phyloP scores from a whole-genome alignment of 2,113 vertebrate species.

The Melanostigma gelatinosum region DNA sequence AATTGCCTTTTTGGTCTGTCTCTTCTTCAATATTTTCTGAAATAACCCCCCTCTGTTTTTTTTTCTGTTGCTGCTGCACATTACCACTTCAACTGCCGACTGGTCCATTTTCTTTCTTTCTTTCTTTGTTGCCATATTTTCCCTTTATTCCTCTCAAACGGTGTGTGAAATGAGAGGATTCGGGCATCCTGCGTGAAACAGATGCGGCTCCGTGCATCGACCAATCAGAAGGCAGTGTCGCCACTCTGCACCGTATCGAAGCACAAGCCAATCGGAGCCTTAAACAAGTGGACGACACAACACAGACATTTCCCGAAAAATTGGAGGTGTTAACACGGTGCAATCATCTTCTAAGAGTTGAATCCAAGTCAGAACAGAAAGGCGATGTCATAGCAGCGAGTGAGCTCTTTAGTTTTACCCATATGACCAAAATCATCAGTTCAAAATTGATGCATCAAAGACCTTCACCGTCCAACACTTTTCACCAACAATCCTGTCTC shows the following conservation, averaged over 20 bases:
- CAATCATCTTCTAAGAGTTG: background rate
- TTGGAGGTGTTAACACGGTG: conserved; percentile 22
- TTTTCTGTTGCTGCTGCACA: conserved; percentile 27
- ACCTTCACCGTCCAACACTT: background rate
- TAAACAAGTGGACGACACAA: conserved; percentile 26
- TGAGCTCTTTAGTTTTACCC: background rate
- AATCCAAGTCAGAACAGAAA: background rate
- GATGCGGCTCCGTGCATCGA: conserved; percentile 59
- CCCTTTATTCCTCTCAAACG: conserved; percentile 61
- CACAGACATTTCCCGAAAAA: conserved; percentile 24
- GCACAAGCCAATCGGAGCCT: conserved; percentile 48
- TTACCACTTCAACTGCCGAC: conserved; percentile 20
- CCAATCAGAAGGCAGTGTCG: conserved; percentile 43
- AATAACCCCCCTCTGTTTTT: conserved; percentile 29
- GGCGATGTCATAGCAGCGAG: background rate
- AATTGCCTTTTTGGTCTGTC: conserved; percentile 54
- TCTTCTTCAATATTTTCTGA: conserved; percentile 44
- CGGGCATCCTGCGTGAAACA: conserved; percentile 55
- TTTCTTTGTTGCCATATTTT: conserved; percentile 25
- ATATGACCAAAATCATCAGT: background rate
- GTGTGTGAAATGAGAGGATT: conserved; percentile 74
- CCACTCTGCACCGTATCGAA: conserved; percentile 33
- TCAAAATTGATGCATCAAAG: background rate
- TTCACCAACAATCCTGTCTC: background rate
- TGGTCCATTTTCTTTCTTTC: conserved; percentile 48